phyloP scores from a whole-genome alignment of 1,140 invertebrate species.

The Cylas formicarius region DNA sequence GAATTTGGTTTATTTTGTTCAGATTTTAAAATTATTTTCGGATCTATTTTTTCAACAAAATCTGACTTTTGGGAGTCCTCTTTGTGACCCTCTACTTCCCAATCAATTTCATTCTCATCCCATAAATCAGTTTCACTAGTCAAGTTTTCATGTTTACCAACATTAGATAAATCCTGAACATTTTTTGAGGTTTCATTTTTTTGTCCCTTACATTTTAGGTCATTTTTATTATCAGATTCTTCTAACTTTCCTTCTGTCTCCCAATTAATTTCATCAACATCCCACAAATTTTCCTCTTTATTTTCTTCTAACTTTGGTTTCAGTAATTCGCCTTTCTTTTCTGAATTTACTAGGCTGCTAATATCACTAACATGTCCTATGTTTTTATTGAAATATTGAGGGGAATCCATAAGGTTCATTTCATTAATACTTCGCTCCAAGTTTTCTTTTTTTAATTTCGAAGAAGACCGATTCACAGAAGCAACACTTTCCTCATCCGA shows the following conservation, averaged over 20 bases:
- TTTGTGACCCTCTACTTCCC: constrained; percentile 9
- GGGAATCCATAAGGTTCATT: constrained; percentile 4
- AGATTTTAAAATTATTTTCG: constrained; percentile 1
- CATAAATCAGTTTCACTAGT: constrained; percentile 17
- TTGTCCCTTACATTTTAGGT: not conserved
- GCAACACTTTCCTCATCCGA: constrained; percentile 41
- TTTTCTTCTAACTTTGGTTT: constrained; percentile 3
- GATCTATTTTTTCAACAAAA: not conserved
- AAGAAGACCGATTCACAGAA: too few species aligned
- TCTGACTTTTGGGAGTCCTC: not conserved
- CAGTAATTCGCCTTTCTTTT: constrained; percentile 14
- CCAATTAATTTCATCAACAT: constrained; percentile 32
- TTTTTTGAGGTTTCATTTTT: constrained; percentile 3
- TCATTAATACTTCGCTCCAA: not conserved
- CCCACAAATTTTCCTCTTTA: constrained; percentile 33
- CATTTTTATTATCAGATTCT: constrained; percentile 7
- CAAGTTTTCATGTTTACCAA: not conserved
- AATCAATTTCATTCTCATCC: constrained; percentile 20
- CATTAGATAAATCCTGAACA: too few species aligned
- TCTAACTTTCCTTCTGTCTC: constrained; percentile 11
- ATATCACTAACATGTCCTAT: not conserved
- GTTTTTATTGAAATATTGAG: not conserved
- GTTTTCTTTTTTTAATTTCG: constrained; percentile 6
- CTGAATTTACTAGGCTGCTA: not conserved
- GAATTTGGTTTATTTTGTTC: constrained; percentile 12